Conservation (phyloP, 2,113 vertebrate genomes). For the Petrocephalus zakoni region DNA sequence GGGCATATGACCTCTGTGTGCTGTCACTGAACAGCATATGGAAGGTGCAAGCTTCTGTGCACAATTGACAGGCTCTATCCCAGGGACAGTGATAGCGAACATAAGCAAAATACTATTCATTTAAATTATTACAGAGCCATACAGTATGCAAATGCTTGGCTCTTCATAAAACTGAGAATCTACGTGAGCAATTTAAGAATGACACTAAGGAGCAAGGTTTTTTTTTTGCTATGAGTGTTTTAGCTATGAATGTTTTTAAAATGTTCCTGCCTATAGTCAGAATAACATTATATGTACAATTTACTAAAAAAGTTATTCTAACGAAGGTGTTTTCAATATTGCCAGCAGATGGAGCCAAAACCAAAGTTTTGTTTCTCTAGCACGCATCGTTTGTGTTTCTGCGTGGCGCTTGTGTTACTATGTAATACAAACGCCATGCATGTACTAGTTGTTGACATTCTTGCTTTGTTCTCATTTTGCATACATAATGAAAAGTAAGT, state of each 20-base stretch:
- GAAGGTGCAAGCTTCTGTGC: neutral
- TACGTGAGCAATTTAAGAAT: neutral
- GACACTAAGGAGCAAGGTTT: neutral
- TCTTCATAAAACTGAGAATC: neutral
- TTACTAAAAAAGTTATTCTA: neutral
- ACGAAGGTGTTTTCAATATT: neutral
- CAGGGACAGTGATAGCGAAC: neutral
- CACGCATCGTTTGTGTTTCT: neutral
- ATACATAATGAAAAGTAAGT: neutral
- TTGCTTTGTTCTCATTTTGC: neutral
- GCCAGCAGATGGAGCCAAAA: conserved; percentile 15
- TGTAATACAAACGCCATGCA: neutral
- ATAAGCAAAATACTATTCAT: neutral
- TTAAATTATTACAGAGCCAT: neutral
- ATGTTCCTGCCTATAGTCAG: neutral
- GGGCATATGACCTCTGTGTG: conserved; percentile 56
- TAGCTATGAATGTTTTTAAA: neutral
- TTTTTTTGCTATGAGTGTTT: neutral
- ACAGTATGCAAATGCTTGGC: neutral
- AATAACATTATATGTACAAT: neutral
- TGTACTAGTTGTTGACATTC: neutral
- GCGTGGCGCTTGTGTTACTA: neutral
- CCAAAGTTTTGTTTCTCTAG: neutral
- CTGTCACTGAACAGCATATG: neutral
- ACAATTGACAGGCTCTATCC: neutral